These are phyloP conservation scores for Lophius americanus DNA, from an alignment of 2,797 vertebrate genomes.

Conservation along the genomic window DNA sequence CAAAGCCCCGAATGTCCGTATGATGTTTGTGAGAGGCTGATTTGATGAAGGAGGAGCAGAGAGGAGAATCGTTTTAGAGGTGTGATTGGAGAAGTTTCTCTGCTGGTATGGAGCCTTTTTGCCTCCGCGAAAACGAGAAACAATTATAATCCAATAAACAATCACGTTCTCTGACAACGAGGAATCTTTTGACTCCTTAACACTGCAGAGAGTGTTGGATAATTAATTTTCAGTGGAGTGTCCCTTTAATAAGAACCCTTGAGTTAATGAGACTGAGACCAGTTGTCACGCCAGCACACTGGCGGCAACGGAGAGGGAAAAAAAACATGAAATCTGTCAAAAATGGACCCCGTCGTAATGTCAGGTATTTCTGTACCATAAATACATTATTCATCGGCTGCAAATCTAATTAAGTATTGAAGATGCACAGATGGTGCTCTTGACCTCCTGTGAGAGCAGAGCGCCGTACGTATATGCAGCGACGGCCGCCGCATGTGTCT, in stretches of 20 bases:
- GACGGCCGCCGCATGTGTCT: constrained; percentile 55
- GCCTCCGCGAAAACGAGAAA: background rate
- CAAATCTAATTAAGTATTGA: constrained; percentile 84
- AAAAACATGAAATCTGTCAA: constrained; percentile 20
- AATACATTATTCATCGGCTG: constrained; percentile 79
- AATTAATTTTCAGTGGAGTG: background rate
- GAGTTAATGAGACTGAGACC: constrained; percentile 26
- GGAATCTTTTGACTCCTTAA: constrained; percentile 1
- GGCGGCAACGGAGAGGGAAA: background rate
- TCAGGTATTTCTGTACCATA: constrained; percentile 71
- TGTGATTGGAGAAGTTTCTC: background rate
- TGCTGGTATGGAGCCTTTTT: background rate
- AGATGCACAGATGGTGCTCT: constrained; percentile 80
- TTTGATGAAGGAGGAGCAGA: background rate
- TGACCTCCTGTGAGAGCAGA: constrained; percentile 69
- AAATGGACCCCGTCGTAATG: constrained; percentile 41
- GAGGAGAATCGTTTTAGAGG: background rate
- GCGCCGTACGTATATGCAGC: constrained; percentile 55
- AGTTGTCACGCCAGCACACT: constrained; percentile 12
- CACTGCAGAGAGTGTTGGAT: background rate
- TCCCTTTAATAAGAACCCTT: constrained; percentile 18
- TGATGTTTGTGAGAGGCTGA: too few relatives aligned
- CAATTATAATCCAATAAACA: background rate
- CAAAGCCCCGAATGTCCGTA: too few relatives aligned
- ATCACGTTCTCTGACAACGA: background rate